Percentiles rank a stretch among this genome's conserved stretches.
Evolutionary conservation across 2,113 vertebrate species (phyloP).

Genomic region (Oriolus oriolus): DNA sequence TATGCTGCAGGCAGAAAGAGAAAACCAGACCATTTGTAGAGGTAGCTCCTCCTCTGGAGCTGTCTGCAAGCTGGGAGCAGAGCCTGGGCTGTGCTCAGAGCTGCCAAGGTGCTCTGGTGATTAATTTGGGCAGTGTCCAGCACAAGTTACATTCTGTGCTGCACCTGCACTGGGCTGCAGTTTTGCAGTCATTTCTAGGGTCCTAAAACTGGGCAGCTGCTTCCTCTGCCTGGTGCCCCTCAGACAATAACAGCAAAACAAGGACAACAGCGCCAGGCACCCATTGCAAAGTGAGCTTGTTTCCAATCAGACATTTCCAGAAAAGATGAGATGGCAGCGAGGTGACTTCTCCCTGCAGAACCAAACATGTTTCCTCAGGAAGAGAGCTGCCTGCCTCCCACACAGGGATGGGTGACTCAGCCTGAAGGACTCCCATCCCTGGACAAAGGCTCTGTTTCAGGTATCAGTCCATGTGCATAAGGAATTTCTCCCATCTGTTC

Average conservation of each 20-base stretch:
- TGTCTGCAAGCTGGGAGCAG: background rate
- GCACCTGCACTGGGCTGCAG: background rate
- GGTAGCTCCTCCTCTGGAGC: background rate
- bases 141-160: background rate
- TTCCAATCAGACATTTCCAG: background rate
- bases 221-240: background rate
- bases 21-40: background rate
- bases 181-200: background rate
- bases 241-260: background rate
- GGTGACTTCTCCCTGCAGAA: conserved; percentile 43
- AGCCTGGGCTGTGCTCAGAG: background rate
- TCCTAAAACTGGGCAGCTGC: background rate
- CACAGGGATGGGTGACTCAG: conserved; percentile 35
- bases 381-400: conserved; percentile 24
- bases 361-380: conserved; percentile 33
- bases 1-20: background rate
- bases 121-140: background rate
- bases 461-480: background rate
- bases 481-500: conserved; percentile 28
- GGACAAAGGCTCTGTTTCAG: background rate
- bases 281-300: background rate
- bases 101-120: background rate
- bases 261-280: background rate
- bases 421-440: background rate
- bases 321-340: background rate